A percentile compares a stretch with the other conserved stretches of the same genome.
Conservation (phyloP, 2,888 invertebrate species). For the Microctonus brassicae region DNA sequence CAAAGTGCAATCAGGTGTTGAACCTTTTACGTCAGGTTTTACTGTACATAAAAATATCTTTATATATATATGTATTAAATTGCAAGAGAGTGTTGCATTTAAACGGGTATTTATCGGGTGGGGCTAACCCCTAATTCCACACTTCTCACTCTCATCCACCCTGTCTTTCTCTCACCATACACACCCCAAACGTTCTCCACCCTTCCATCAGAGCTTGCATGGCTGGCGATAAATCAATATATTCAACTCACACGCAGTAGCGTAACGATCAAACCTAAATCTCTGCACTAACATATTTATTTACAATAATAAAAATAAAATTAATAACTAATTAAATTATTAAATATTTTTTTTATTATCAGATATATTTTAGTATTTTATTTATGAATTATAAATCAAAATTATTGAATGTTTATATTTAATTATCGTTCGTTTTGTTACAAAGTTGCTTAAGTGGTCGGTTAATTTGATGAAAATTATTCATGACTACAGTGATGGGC, state of each 20-base stretch:
- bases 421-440: neutral
- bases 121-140: slow-evolving; percentile 10
- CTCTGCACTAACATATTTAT: slow-evolving; percentile 51
- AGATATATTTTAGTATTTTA: neutral
- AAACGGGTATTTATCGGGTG: slow-evolving; percentile 22
- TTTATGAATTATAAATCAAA: neutral
- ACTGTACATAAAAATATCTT: neutral
- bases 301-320: too few species aligned
- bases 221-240: slow-evolving; percentile 62
- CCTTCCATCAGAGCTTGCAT: slow-evolving; percentile 35
- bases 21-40: slow-evolving; percentile 11
- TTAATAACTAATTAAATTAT: too few species aligned
- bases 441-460: neutral
- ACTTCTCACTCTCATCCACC: too few species aligned
- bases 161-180: too few species aligned
- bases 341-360: too few species aligned
- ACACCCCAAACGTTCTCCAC: slow-evolving; percentile 11
- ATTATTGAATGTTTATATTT: neutral
- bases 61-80: slow-evolving; percentile 7
- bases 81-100: slow-evolving; percentile 9
- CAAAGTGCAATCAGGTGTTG: slow-evolving; percentile 37
- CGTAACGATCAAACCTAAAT: slow-evolving; percentile 54
- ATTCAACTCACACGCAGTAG: slow-evolving; percentile 61
- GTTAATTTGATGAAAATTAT: slow-evolving; percentile 18
- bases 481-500: neutral